Evolutionary conservation across 2,797 vertebrate species (phyloP).

Genomic region (Xiphophorus birchmanni): DNA sequence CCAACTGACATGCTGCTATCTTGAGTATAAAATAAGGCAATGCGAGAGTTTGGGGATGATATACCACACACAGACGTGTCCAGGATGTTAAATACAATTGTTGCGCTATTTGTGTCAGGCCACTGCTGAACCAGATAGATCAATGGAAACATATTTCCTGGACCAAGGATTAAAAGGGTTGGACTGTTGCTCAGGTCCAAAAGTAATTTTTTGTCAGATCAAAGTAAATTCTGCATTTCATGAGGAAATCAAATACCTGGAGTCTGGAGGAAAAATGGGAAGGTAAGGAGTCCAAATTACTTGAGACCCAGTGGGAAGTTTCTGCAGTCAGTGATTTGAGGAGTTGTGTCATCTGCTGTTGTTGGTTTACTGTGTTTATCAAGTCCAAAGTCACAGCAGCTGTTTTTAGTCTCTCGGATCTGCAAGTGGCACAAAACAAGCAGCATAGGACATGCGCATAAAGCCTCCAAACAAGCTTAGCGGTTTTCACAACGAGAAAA

Average conservation of each 20-base stretch:
- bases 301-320: not conserved
- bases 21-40: not conserved
- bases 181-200: not conserved
- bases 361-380: not conserved
- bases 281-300: not conserved
- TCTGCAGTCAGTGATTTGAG: not conserved
- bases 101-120: not conserved
- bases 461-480: not conserved
- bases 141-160: not conserved
- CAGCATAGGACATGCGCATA: not conserved
- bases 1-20: not conserved
- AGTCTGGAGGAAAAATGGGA: not conserved
- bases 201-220: not conserved
- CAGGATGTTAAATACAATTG: not conserved
- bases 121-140: not conserved
- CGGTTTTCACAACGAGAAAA: not conserved
- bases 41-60: not conserved
- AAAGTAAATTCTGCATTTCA: not conserved
- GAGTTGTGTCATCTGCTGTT: not conserved
- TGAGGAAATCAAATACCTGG: not conserved
- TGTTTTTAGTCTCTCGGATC: not conserved
- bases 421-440: not conserved
- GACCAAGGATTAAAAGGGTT: not conserved
- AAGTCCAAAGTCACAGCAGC: not conserved
- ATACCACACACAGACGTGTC: not conserved